Conservation (phyloP, 2,797 vertebrate genomes). For the Chelmon rostratus region DNA sequence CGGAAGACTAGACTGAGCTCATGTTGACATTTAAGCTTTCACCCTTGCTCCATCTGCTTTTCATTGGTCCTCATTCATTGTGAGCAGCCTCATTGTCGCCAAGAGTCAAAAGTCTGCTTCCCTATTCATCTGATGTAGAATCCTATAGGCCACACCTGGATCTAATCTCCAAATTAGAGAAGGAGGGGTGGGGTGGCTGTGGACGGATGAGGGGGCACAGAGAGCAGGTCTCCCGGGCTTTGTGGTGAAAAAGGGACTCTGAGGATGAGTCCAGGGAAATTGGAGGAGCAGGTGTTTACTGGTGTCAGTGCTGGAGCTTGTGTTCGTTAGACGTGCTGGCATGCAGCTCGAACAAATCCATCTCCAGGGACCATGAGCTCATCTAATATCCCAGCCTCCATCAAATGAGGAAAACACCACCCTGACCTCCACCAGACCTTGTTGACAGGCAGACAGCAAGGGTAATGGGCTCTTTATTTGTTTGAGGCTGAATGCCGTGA, state of each 20-base stretch:
- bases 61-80: conserved; percentile 61
- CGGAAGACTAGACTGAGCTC: conserved; percentile 74
- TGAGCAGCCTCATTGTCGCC: conserved; percentile 59
- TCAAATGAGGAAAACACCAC: conserved; percentile 58
- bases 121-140: conserved; percentile 57
- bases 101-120: conserved; percentile 56
- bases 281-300: conserved; percentile 70
- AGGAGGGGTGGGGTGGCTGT: not conserved
- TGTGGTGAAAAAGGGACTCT: conserved; percentile 30
- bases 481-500: conserved; percentile 28
- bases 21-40: conserved; percentile 73
- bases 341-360: conserved; percentile 57
- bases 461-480: conserved; percentile 30
- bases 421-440: conserved; percentile 42
- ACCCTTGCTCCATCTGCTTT: conserved; percentile 74
- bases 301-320: conserved; percentile 42
- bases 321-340: conserved; percentile 43
- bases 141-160: conserved; percentile 72
- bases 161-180: conserved; percentile 67
- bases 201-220: conserved; percentile 31
- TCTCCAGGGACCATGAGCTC: conserved; percentile 67
- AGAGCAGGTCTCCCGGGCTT: conserved; percentile 40
- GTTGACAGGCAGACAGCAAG: conserved; percentile 47
- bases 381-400: conserved; percentile 42
- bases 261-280: conserved; percentile 52